Conservation (phyloP, 2,113 vertebrate species). For the Pelobates fuscus region DNA sequence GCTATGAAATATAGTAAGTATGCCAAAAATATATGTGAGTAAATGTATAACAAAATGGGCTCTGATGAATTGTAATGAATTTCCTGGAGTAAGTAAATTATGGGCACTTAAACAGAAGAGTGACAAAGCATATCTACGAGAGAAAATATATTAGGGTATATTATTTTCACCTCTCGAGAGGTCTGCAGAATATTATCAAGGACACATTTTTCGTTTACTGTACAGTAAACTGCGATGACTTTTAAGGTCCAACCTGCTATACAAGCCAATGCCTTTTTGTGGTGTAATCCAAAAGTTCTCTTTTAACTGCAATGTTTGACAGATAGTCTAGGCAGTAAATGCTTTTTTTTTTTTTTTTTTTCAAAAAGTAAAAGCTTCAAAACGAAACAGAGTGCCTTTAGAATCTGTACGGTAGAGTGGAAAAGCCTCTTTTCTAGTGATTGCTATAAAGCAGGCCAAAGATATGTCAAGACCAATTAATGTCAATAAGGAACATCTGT, state of each 20-base stretch:
- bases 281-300: slow-evolving; percentile 55
- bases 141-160: slow-evolving; percentile 8
- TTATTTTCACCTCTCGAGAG: slow-evolving; percentile 1
- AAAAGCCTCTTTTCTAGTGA: slow-evolving; percentile 63
- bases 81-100: slow-evolving; percentile 2
- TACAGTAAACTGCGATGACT: slow-evolving; percentile 22
- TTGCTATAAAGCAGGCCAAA: slow-evolving; percentile 75
- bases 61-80: slow-evolving; percentile 1
- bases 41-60: background rate
- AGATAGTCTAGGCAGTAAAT: slow-evolving; percentile 56
- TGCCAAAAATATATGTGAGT: background rate
- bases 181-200: slow-evolving; percentile 10
- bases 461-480: slow-evolving; percentile 79
- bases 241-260: slow-evolving; percentile 15
- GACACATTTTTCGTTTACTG: background rate
- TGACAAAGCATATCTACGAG: background rate
- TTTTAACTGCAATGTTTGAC: slow-evolving; percentile 66
- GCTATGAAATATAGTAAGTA: no score
- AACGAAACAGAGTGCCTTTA: slow-evolving; percentile 72
- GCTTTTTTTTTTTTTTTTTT: slow-evolving; percentile 52
- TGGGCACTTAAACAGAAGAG: background rate
- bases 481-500: slow-evolving; percentile 80
- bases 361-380: slow-evolving; percentile 61
- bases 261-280: slow-evolving; percentile 52
- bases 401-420: slow-evolving; percentile 64